Conservation (phyloP, 2,797 vertebrate species). For the Phoxinus dragarum region DNA sequence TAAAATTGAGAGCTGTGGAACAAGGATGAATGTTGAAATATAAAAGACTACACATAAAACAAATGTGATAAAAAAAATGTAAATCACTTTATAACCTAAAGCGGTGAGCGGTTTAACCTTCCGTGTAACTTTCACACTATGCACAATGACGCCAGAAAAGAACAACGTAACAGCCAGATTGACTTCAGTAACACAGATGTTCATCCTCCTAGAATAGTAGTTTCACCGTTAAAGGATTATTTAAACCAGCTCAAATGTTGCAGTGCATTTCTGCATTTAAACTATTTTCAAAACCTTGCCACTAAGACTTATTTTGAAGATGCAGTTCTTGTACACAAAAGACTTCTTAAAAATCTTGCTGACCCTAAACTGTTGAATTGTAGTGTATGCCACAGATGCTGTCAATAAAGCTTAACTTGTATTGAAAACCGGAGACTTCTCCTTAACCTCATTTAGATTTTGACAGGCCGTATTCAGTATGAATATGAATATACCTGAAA, state of each 20-base stretch:
- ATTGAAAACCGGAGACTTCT: neutral
- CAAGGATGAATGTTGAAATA: neutral
- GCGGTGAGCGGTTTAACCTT: neutral
- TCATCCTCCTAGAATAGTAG: neutral
- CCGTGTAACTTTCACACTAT: neutral
- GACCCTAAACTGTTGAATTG: neutral
- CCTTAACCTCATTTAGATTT: neutral
- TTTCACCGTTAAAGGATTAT: neutral
- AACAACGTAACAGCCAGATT: neutral
- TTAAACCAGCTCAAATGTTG: neutral
- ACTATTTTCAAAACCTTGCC: neutral
- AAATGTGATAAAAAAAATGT: neutral
- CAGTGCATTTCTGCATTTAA: neutral
- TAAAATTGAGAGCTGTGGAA: neutral
- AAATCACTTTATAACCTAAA: neutral
- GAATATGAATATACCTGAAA: constrained; percentile 9
- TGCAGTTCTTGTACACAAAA: neutral
- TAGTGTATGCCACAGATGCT: neutral
- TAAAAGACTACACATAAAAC: neutral
- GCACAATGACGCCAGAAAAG: neutral
- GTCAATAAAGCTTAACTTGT: neutral
- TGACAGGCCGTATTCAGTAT: constrained; percentile 16
- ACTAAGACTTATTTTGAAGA: neutral
- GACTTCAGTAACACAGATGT: constrained; percentile 1
- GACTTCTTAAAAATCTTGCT: neutral